Conservation (phyloP, 92 coral and sea anemone species). For the Anthopleura xanthogrammica region DNA sequence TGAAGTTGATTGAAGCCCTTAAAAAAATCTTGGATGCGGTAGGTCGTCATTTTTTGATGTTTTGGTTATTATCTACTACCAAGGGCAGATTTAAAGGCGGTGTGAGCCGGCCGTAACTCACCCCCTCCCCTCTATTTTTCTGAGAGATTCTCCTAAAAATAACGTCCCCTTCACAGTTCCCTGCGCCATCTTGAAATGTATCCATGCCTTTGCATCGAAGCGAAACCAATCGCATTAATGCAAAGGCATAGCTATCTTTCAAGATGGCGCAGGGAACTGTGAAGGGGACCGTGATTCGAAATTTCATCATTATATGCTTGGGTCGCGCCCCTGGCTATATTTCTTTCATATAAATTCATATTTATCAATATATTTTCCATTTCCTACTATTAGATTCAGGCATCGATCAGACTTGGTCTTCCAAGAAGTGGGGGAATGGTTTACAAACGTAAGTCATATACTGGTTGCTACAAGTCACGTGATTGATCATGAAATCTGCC, state of each 20-base stretch:
- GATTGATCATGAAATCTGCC: too few relatives aligned
- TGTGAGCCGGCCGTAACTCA: background rate
- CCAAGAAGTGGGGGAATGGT: background rate
- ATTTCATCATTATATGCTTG: too few relatives aligned
- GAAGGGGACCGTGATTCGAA: too few relatives aligned
- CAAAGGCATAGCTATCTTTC: too few relatives aligned
- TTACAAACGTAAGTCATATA: background rate
- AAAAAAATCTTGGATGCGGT: background rate
- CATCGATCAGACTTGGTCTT: background rate
- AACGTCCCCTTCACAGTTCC: too few relatives aligned
- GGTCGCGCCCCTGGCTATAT: too few relatives aligned
- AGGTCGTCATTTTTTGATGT: background rate
- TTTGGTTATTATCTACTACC: background rate
- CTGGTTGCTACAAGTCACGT: background rate
- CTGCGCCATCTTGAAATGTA: too few relatives aligned
- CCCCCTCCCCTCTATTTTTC: background rate
- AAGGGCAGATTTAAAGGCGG: background rate
- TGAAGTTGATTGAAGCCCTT: background rate
- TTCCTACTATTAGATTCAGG: background rate
- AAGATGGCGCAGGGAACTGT: too few relatives aligned
- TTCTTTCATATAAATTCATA: too few relatives aligned
- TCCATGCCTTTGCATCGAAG: too few relatives aligned
- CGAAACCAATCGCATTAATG: too few relatives aligned
- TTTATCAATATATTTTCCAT: background rate
- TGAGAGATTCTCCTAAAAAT: too few relatives aligned